Conservation (phyloP, 2,113 vertebrate genomes). For the Sisor rabdophorus region DNA sequence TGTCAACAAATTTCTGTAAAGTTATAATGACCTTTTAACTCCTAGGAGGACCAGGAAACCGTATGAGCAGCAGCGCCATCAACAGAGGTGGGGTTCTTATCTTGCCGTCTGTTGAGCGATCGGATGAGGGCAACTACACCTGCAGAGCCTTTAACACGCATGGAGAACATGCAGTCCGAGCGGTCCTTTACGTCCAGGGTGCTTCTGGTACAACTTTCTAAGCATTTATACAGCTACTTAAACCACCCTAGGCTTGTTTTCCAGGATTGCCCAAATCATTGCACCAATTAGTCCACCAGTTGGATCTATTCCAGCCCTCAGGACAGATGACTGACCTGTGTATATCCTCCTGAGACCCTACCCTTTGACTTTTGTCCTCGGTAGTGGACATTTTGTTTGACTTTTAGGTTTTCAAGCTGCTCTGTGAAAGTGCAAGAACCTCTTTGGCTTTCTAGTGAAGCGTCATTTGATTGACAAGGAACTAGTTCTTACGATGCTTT, state of each 20-base stretch:
- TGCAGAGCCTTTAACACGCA: conserved; percentile 82
- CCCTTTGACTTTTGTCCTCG: no score
- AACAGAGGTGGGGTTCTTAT: conserved; percentile 74
- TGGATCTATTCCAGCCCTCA: background rate
- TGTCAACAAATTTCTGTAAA: background rate
- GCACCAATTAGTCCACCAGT: background rate
- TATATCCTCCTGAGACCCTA: no score
- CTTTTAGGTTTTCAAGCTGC: no score
- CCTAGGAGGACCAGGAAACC: conserved; percentile 72
- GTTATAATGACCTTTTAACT: background rate
- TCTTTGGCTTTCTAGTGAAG: no score
- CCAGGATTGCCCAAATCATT: background rate
- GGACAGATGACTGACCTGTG: background rate
- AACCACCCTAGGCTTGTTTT: background rate
- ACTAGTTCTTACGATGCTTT: no score
- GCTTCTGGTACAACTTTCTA: conserved; percentile 36
- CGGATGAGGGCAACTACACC: conserved; percentile 81
- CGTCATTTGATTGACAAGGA: no score
- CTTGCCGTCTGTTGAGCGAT: conserved; percentile 65
- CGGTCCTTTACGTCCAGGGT: conserved; percentile 82
- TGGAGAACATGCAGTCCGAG: conserved; percentile 80
- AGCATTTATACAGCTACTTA: background rate
- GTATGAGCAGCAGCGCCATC: conserved; percentile 73
- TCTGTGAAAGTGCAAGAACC: no score
- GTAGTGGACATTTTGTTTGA: no score